A percentile compares a stretch with the other conserved stretches of the same genome.
phyloP scores from a whole-genome alignment of 2,113 vertebrate genomes.

The Atherinomorus stipes region DNA sequence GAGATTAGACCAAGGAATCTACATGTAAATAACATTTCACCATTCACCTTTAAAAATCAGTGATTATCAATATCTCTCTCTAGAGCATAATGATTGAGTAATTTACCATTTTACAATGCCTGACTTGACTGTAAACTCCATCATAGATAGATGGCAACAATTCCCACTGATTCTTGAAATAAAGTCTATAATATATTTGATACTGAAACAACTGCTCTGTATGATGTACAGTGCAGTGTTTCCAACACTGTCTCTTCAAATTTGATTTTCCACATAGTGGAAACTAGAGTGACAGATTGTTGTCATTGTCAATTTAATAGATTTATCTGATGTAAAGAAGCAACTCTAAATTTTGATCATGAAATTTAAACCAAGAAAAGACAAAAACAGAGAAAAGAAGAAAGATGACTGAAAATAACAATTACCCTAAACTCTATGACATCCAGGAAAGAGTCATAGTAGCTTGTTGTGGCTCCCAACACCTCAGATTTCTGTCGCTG shows the following conservation, averaged over 20 bases:
- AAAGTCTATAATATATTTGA: constrained; percentile 19
- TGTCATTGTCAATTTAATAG: background rate
- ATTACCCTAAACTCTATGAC: constrained; percentile 95
- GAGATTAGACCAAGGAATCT: background rate
- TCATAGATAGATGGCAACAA: constrained; percentile 35
- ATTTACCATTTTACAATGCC: constrained; percentile 22
- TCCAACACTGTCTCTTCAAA: no score
- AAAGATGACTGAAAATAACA: background rate
- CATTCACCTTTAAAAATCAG: background rate
- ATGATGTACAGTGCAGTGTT: background rate
- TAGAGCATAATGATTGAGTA: no score
- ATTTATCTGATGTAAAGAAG: no score
- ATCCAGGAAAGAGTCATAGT: constrained; percentile 93
- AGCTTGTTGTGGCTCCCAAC: constrained; percentile 78
- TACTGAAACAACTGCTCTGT: constrained; percentile 17
- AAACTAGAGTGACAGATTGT: background rate
- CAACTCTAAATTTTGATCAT: background rate
- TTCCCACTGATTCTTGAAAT: constrained; percentile 16
- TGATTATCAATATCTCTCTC: background rate
- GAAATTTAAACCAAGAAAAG: background rate
- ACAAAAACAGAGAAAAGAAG: background rate
- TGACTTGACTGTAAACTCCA: constrained; percentile 20
- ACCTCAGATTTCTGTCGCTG: constrained; percentile 91
- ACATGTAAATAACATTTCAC: background rate
- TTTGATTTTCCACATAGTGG: no score